phyloP scores from a whole-genome alignment of 1,140 invertebrate genomes.

The Teleogryllus occipitalis region DNA sequence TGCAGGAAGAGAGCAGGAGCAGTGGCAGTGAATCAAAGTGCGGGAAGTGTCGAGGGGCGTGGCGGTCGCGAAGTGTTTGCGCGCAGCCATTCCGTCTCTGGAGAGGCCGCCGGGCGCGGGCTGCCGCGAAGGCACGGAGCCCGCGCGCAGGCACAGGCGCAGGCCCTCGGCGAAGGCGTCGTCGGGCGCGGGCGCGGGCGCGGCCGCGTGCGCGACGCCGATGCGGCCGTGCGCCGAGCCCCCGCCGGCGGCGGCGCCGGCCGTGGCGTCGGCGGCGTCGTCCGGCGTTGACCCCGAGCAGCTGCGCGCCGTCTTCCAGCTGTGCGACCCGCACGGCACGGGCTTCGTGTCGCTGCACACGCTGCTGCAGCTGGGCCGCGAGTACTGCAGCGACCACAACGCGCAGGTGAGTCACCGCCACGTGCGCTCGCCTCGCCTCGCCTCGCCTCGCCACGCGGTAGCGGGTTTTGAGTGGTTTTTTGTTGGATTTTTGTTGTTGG shows the following conservation, averaged over 20 bases:
- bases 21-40: too few relatives aligned
- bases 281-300: conserved; percentile 13
- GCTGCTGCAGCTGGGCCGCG: conserved; percentile 20
- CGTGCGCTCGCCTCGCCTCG: background rate
- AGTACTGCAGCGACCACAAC: conserved; percentile 11
- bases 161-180: too few relatives aligned
- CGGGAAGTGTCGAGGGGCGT: too few relatives aligned
- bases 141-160: too few relatives aligned
- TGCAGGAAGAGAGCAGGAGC: too few relatives aligned
- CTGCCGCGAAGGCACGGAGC: too few relatives aligned
- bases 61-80: too few relatives aligned
- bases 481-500: too few relatives aligned
- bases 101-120: too few relatives aligned
- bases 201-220: background rate
- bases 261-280: background rate
- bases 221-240: background rate
- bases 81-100: too few relatives aligned
- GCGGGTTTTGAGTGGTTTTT: too few relatives aligned
- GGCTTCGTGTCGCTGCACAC: conserved; percentile 25
- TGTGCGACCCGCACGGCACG: conserved; percentile 25
- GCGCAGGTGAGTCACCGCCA: background rate
- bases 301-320: conserved; percentile 23
- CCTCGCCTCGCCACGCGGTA: too few relatives aligned
- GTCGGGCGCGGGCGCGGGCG: background rate
- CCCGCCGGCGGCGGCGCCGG: background rate